A percentile compares a stretch with the other conserved stretches of the same genome.
phyloP scores from a whole-genome alignment of 2,113 vertebrate species.

The Helogale parvula region DNA sequence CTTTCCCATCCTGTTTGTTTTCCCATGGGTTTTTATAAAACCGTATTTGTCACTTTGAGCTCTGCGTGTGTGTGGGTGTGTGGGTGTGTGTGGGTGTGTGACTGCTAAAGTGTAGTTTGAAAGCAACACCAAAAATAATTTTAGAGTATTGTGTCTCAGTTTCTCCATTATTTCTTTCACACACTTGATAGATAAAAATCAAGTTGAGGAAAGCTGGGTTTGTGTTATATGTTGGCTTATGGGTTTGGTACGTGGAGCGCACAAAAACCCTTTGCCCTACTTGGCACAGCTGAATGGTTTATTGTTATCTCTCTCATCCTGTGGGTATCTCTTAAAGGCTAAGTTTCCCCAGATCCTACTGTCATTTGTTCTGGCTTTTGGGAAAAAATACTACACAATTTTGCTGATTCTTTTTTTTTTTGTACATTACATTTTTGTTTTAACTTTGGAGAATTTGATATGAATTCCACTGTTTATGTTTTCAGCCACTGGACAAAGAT shows the following conservation, averaged over 20 bases:
- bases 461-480: conserved; percentile 68
- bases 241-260: not conserved
- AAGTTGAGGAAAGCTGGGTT: not conserved
- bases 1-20: not conserved
- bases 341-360: not conserved
- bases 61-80: not conserved
- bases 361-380: not conserved
- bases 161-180: not conserved
- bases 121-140: not conserved
- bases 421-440: conserved; percentile 77
- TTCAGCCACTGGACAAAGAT: conserved; percentile 88
- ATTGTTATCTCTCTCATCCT: not conserved
- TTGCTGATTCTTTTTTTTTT: conserved; percentile 81
- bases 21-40: not conserved
- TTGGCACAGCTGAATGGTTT: not conserved
- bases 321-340: not conserved
- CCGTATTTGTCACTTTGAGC: not conserved
- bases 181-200: not conserved
- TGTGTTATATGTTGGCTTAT: not conserved
- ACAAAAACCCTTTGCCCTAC: conserved; percentile 41
- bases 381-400: not conserved
- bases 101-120: conserved; percentile 1
- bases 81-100: too few relatives aligned
- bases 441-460: not conserved
- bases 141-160: not conserved